Evolutionary conservation across 2,113 vertebrate genomes (phyloP).

Genomic region (Erythrocebus patas): DNA sequence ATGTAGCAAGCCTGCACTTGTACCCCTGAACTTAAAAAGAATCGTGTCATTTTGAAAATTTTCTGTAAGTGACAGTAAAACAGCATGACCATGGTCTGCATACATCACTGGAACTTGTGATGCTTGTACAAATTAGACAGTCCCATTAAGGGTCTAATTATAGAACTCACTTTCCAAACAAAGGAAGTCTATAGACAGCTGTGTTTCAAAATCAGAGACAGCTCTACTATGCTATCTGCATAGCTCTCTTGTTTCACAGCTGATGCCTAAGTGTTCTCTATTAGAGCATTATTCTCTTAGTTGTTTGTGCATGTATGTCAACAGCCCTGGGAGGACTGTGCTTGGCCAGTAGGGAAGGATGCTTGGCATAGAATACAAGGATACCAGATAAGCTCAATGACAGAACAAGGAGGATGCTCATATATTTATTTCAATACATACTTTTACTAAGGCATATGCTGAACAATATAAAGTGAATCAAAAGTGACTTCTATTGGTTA

Average conservation of each 20-base stretch:
- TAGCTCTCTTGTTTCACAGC: not conserved
- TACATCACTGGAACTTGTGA: not conserved
- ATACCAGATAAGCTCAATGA: not conserved
- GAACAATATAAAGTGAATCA: not conserved
- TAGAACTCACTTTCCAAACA: not conserved
- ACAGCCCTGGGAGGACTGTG: not conserved
- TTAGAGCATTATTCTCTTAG: not conserved
- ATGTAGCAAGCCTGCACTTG: too few relatives aligned
- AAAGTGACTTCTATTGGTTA: not conserved
- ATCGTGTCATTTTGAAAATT: not conserved
- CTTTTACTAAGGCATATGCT: not conserved
- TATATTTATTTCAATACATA: not conserved
- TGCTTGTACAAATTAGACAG: not conserved
- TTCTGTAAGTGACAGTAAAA: not conserved
- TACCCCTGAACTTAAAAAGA: too few relatives aligned
- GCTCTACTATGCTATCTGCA: not conserved
- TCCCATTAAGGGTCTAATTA: not conserved
- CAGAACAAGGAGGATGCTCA: not conserved
- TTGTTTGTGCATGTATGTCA: not conserved
- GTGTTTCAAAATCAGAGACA: not conserved
- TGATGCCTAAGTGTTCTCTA: not conserved
- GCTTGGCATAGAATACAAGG: not conserved
- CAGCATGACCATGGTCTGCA: not conserved
- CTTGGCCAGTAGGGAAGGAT: not conserved
- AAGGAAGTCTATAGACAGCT: not conserved